Conservation (phyloP, 2,113 vertebrate genomes). For the Hystrix brachyura region DNA sequence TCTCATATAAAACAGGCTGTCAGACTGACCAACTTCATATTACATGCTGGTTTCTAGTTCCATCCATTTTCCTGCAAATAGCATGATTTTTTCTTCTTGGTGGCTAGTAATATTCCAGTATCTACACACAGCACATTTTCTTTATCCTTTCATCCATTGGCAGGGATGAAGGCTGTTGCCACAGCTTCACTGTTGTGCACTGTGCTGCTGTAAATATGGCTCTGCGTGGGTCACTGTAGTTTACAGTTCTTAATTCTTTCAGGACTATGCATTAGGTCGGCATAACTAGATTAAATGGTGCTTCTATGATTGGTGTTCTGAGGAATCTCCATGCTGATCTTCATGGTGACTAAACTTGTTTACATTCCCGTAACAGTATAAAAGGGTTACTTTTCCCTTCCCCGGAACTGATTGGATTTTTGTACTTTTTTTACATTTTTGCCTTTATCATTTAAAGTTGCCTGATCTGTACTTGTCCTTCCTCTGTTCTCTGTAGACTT, state of each 20-base stretch:
- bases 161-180: background rate
- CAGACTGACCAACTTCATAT: background rate
- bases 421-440: background rate
- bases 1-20: background rate
- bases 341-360: background rate
- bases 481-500: background rate
- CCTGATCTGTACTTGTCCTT: background rate
- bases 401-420: background rate
- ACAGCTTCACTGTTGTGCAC: background rate
- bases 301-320: background rate
- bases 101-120: background rate
- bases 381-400: background rate
- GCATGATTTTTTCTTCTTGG: background rate
- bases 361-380: background rate
- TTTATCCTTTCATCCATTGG: background rate
- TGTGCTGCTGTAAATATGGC: background rate
- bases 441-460: background rate
- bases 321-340: background rate
- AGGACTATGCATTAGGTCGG: background rate
- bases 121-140: background rate
- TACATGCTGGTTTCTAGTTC: background rate
- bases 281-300: background rate
- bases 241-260: background rate
- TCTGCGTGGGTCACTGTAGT: background rate
- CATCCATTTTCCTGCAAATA: background rate